phyloP scores from a whole-genome alignment of 2,113 vertebrate genomes.

The Caracal caracal region DNA sequence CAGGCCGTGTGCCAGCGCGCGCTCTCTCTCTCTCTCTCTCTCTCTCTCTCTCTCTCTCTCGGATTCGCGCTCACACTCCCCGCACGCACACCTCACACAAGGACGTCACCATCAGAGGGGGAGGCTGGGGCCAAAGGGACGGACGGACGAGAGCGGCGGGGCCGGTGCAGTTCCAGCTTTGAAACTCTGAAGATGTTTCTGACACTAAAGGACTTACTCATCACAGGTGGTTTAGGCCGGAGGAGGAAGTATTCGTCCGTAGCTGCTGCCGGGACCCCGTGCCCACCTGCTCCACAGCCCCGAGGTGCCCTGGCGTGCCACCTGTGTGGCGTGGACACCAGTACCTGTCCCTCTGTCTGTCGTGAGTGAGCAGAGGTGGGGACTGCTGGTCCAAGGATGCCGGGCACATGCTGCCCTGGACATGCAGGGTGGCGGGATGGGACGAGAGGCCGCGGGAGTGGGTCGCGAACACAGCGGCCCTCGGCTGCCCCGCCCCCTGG shows the following conservation, averaged over 20 bases:
- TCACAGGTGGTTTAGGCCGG: not conserved
- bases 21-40: fast-evolving
- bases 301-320: too few relatives aligned
- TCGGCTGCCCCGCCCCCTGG: not conserved
- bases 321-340: too few relatives aligned
- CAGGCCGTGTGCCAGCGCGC: not conserved
- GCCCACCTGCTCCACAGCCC: not conserved
- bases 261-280: not conserved
- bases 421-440: not conserved
- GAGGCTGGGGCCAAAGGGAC: not conserved
- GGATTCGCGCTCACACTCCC: too few relatives aligned
- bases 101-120: not conserved
- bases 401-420: not conserved
- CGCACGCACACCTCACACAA: fast-evolving
- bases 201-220: not conserved
- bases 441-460: not conserved
- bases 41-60: fast-evolving
- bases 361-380: not conserved
- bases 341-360: not conserved
- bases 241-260: not conserved
- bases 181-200: not conserved
- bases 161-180: not conserved
- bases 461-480: fast-evolving
- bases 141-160: fast-evolving
- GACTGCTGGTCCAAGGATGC: fast-evolving